phyloP scores from a whole-genome alignment of 2,797 vertebrate species.

The Pteronotus mesoamericanus region DNA sequence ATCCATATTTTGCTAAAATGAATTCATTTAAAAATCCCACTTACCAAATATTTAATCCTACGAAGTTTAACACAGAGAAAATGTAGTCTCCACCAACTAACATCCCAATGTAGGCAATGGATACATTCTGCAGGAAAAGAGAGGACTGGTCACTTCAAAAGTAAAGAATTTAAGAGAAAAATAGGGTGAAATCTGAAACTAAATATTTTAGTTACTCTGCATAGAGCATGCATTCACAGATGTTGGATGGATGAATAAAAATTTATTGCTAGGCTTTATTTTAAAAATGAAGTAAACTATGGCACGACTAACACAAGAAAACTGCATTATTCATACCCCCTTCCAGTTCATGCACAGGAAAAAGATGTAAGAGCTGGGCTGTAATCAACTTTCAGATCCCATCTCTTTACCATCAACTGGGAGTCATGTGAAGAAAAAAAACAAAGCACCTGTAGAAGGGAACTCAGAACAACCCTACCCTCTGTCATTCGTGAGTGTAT shows the following conservation, averaged over 20 bases:
- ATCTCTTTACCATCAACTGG: not conserved
- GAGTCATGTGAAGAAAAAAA: not conserved
- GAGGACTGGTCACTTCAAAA: not conserved
- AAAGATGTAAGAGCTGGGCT: not conserved
- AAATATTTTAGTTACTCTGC: not conserved
- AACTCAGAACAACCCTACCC: not conserved
- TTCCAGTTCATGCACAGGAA: not conserved
- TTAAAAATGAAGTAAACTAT: not conserved
- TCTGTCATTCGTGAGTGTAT: not conserved
- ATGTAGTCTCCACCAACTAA: conserved; percentile 93
- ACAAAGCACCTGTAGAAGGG: not conserved
- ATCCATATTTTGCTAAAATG: conserved; percentile 24
- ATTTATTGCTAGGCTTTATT: not conserved
- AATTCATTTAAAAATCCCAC: conserved; percentile 68
- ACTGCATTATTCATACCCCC: not conserved
- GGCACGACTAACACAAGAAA: not conserved
- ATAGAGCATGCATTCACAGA: not conserved
- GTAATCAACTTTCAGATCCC: not conserved
- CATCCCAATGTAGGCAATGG: conserved; percentile 91
- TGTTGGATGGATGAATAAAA: not conserved
- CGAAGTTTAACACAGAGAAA: conserved; percentile 92
- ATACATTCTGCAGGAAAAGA: conserved; percentile 88
- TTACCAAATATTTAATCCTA: conserved; percentile 95
- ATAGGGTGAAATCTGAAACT: not conserved
- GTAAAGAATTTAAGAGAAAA: not conserved